Evolutionary conservation across 2,113 vertebrate species (phyloP), one percentile per base, ranked within the genome.

Genomic region (Corythoichthys intestinalis): DNA sequence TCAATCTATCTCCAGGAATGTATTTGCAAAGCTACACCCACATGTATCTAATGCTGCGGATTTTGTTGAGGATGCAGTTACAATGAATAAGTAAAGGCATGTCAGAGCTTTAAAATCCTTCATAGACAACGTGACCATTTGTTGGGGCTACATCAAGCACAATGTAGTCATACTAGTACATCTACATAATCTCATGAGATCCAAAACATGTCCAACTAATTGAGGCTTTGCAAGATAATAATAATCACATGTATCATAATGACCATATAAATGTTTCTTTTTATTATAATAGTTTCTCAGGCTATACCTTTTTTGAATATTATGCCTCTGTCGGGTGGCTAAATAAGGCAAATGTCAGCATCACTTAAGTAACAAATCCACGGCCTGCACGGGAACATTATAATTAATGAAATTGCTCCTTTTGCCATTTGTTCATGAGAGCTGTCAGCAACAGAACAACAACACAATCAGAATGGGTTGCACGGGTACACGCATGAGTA

Each of bases 11-110:
- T 37, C 44, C 2, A 44, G 28, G 50, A 49, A 75, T 44, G 4
- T 48, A 38, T 14, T 49, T 70, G 38, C 54, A 68, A 47, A 9
- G n/a, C 70, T 17, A 44, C 60, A 67, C 17, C 17, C 38, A 52
- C 46, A 34, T 28, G 65, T 60, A 13, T 28, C n/a, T 34, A 48
- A 54, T 17, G 68, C 20, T 38, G 63, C 6, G 44, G 41, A 63
- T 63, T 47, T 47, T 3, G 20, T 20, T 34, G 4, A 15, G 4
- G 13, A 58, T 37, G 14, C 4, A 37, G 5, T 12, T 13, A 37
- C 11, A 37, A 37, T 11, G 5, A 20, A 63, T 28, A 3, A 28
- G 13, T 47, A 44, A 63, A 47, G 9, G 58, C 13, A 54, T 9
- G 52, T 20, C 7, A 54, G 6, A 13, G 54, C 54, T 12, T 56